Percentiles rank a stretch among this genome's conserved stretches.
Evolutionary conservation across 1,140 invertebrate genomes (phyloP).

Genomic region (Charaxes varanes): DNA sequence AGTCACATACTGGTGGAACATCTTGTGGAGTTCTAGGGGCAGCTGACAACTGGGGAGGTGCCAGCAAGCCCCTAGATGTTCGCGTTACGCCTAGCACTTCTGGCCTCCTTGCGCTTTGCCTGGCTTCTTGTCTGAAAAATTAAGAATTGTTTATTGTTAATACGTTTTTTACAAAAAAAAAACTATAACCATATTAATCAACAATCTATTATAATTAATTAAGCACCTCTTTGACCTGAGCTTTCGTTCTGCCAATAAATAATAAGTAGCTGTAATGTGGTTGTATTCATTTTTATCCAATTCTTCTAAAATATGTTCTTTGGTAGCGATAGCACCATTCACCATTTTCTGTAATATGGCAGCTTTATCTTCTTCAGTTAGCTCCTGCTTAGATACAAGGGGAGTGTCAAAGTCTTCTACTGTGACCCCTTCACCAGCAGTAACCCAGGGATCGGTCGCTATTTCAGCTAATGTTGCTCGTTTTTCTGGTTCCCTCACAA

Average conservation of each 20-base stretch:
- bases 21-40: slow-evolving; percentile 58
- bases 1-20: slow-evolving; percentile 74
- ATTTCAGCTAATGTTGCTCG: slow-evolving; percentile 93
- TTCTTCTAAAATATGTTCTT: slow-evolving; percentile 94
- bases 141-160: too few relatives aligned
- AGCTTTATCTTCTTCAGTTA: slow-evolving; percentile 91
- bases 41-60: slow-evolving; percentile 42
- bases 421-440: slow-evolving; percentile 69
- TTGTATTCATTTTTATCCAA: slow-evolving; percentile 97
- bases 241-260: slow-evolving; percentile 95
- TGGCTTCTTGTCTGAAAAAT: slow-evolving; percentile 82
- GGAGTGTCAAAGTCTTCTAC: slow-evolving; percentile 63
- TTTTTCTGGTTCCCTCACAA: slow-evolving; percentile 93
- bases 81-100: slow-evolving; percentile 28
- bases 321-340: slow-evolving; percentile 93
- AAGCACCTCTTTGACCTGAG: slow-evolving; percentile 79
- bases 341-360: slow-evolving; percentile 97
- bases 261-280: slow-evolving; percentile 99
- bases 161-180: too few relatives aligned
- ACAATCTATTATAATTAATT: slow-evolving; percentile 4
- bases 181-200: too few relatives aligned
- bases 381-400: slow-evolving; percentile 57
- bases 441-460: slow-evolving; percentile 90
- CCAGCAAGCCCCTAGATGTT: slow-evolving; percentile 32
- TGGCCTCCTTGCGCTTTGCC: slow-evolving; percentile 34